These are phyloP conservation scores for Apomyelois bistriatella DNA, from an alignment of 2,888 invertebrate species.

Conservation along the genomic window DNA sequence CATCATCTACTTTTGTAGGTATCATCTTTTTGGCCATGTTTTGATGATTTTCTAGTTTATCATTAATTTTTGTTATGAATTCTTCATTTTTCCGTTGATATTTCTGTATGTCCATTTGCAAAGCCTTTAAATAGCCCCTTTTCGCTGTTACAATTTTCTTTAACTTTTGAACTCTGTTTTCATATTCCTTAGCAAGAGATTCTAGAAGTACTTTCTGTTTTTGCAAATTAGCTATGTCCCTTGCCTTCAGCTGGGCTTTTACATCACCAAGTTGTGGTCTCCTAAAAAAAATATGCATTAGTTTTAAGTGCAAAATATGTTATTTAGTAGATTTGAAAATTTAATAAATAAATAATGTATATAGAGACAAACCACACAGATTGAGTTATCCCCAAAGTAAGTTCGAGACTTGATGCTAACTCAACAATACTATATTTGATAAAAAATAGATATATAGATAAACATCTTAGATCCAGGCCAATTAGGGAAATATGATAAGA, in stretches of 20 bases:
- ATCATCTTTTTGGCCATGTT: constrained; percentile 36
- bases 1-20: constrained; percentile 36
- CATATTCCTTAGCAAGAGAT: constrained; percentile 63
- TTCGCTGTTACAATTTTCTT: constrained; percentile 61
- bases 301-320: neutral
- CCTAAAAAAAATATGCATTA: constrained; percentile 54
- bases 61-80: constrained; percentile 46
- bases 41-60: constrained; percentile 53
- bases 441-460: too few relatives aligned
- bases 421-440: too few relatives aligned
- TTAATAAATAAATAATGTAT: too few relatives aligned
- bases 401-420: too few relatives aligned
- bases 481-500: too few relatives aligned
- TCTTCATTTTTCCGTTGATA: constrained; percentile 69
- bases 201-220: constrained; percentile 61
- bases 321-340: neutral
- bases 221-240: constrained; percentile 54
- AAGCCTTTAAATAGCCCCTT: constrained; percentile 62
- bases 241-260: constrained; percentile 56
- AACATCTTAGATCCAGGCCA: too few relatives aligned
- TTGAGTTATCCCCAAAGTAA: too few relatives aligned
- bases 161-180: constrained; percentile 50
- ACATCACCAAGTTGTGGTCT: constrained; percentile 64
- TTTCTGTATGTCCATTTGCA: constrained; percentile 67
- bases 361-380: too few relatives aligned